A percentile compares a stretch with the other conserved stretches of the same genome.
These are phyloP conservation scores for Mizuhopecten yessoensis DNA, from an alignment of 1,140 invertebrate species.

Conservation along the genomic window DNA sequence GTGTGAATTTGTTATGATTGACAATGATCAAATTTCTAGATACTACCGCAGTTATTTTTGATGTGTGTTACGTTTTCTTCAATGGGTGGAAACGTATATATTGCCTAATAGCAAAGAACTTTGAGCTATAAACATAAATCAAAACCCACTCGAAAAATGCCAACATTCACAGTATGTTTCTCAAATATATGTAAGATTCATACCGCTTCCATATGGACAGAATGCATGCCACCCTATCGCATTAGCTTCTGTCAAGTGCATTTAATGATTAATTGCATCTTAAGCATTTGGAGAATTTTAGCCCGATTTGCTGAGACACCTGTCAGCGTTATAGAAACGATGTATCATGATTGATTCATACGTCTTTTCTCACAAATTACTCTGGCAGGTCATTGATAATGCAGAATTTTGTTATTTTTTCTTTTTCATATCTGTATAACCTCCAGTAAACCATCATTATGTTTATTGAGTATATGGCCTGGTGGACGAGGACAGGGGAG, in stretches of 20 bases:
- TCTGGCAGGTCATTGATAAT: background rate
- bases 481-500: too few species aligned
- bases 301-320: background rate
- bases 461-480: background rate
- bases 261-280: slow-evolving; percentile 19
- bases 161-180: background rate
- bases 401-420: background rate
- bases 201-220: background rate
- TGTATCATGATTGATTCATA: slow-evolving; percentile 10
- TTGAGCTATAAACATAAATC: background rate
- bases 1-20: too few species aligned
- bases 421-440: too few species aligned
- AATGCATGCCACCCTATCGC: background rate
- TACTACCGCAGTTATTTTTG: too few species aligned
- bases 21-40: too few species aligned
- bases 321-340: background rate
- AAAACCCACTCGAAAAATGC: background rate
- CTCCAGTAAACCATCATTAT: background rate
- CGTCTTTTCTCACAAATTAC: background rate
- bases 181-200: background rate
- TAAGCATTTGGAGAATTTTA: slow-evolving; percentile 21
- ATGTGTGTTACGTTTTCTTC: too few species aligned
- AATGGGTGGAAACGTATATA: background rate
- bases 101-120: background rate
- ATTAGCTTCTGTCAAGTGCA: background rate